phyloP scores from a whole-genome alignment of 2,797 vertebrate genomes.

The Poeciliopsis paucimaculata region DNA sequence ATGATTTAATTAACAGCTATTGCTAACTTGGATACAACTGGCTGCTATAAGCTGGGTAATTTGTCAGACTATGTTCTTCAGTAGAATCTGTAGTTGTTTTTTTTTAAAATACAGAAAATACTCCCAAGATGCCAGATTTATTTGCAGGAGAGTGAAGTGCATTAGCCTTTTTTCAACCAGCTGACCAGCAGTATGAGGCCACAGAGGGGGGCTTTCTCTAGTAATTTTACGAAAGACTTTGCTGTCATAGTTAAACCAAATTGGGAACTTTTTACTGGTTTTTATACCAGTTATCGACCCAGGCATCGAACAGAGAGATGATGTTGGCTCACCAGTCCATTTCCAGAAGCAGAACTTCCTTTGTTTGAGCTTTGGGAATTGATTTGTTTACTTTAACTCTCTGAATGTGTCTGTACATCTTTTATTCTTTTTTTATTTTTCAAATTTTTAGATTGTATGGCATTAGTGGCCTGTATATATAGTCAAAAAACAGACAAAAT shows the following conservation, averaged over 20 bases:
- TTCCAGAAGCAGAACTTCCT: neutral
- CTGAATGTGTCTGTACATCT: neutral
- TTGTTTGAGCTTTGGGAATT: neutral
- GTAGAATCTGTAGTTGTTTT: too few species aligned
- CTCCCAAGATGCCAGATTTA: neutral
- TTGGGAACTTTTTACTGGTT: neutral
- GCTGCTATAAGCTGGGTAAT: too few species aligned
- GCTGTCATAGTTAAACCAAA: neutral
- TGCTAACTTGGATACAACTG: neutral
- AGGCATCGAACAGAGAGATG: neutral
- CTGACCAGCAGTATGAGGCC: neutral
- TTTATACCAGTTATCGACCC: neutral
- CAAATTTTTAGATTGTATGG: neutral
- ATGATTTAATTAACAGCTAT: neutral
- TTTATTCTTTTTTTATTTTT: neutral
- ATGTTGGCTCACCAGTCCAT: neutral
- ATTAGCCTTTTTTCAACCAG: neutral
- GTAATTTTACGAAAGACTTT: neutral
- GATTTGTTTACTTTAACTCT: neutral
- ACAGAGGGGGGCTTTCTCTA: neutral
- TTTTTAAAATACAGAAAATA: neutral
- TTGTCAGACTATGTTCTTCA: too few species aligned
- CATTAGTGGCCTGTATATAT: neutral
- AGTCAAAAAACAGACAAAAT: neutral
- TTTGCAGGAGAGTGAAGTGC: neutral